Base-by-base conservation (phyloP, 2,888 invertebrate species). In the Ornithoptera alexandrae region DNA sequence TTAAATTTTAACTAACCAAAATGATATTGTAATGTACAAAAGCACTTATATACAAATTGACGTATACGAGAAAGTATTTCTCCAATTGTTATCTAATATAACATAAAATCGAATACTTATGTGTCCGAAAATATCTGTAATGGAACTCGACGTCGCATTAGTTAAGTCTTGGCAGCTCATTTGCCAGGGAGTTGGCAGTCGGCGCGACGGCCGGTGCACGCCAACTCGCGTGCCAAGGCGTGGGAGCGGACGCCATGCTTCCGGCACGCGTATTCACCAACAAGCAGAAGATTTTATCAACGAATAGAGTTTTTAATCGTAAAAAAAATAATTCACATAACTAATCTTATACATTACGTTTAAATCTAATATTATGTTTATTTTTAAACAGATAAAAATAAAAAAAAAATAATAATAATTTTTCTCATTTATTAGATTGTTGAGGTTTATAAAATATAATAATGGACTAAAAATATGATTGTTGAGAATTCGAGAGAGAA, bases 231-330 rank as follows among this genome's bases (percentile, higher is more conserved):
- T 88, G 89, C 89, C 88, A 88, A 86, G 73, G 86, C 89, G 89
- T 88, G 88, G 90, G 89, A 84, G 88, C 83, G 81, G 81, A 81
- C 84, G 82, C 79, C 79, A 75, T 74, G 76, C 85, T 88, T 89
- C 90, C 89, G 90, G 82, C 87, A 87, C 84, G 83, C 82, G 81
- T 77, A 72, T 71, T 68, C 69, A 71, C 70, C 63, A 64, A 66
- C 69, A 46, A 62, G 57, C 68, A 70, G 71, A 65, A 70, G 58
- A 70, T 69, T 66, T 74, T 71, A 67, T 58, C 53, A 67, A 63
- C 63, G 58, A 20, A 56, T 24, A 64, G 15, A 50, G 24, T 24
- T 18, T 39, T 64, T 57, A 8, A 12, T 50, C 10, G 39, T 39
- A 39, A 6, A 39, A 39, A 39, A 39, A 39, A 50, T 1, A 17